These are phyloP conservation scores for Brachyptera putata DNA, from an alignment of 2,888 invertebrate species.

Conservation along the genomic window DNA sequence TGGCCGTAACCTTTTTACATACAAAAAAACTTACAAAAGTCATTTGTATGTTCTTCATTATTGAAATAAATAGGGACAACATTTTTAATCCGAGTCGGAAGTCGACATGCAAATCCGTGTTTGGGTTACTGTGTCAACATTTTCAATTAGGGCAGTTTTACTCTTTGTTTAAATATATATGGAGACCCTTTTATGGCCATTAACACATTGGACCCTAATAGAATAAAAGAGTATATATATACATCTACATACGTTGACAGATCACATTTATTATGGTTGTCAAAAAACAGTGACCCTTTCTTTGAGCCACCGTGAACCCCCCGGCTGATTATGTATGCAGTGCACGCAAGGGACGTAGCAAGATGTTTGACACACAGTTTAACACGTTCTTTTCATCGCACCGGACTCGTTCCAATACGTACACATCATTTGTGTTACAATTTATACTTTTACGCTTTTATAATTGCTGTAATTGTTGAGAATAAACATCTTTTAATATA, in stretches of 20 bases:
- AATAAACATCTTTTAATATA: no score
- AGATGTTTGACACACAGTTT: slow-evolving; percentile 13
- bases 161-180: neutral
- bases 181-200: neutral
- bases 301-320: slow-evolving; percentile 3
- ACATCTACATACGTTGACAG: slow-evolving; percentile 5
- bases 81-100: no score
- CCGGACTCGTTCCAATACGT: no score
- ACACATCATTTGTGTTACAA: no score
- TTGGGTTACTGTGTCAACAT: slow-evolving; percentile 12
- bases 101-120: neutral
- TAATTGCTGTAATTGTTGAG: no score
- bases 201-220: neutral
- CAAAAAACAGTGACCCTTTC: slow-evolving; percentile 21
- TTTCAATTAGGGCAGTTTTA: slow-evolving; percentile 17
- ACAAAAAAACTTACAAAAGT: no score
- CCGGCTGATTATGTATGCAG: neutral
- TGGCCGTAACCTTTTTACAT: neutral
- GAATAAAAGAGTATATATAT: slow-evolving; percentile 7
- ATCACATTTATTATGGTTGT: slow-evolving; percentile 10
- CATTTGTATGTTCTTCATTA: no score
- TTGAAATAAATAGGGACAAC: no score
- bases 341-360: neutral
- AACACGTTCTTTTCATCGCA: slow-evolving; percentile 12
- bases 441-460: no score